Base-by-base conservation (phyloP, 2,888 invertebrate species). In the Morpho deidamia region DNA sequence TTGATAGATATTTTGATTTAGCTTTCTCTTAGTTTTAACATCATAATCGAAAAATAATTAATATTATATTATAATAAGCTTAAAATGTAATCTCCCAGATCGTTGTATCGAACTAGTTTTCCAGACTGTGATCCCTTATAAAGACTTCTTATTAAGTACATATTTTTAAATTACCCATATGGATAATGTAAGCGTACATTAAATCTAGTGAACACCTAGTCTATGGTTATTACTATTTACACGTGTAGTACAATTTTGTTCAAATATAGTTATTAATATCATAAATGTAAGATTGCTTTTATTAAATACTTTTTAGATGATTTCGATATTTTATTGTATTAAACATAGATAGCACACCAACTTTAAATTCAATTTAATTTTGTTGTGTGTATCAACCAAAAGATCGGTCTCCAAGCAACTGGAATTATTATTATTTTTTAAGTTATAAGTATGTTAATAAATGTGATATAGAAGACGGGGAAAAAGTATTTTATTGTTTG, bases 81-180 rank as follows among this genome's bases (percentile, higher is more conserved):
- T 56, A 50, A 55, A 44, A 50, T 53, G 39, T 59, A 55, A 57
- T 59, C 51, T 59, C 57, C 59, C 62, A 49, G 53, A 57, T 59
- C 49, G 41, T 51, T 49, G 76, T 82, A 80, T 77, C 69, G 74
- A 80, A 77, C 79, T 86, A 88, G 86, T 83, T 87, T 84, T 83
- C 87, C 87, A 83, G 83, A 81, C 89, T 89, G 89, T 89, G 89
- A 89, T 89, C 87, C 89, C 87, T 83, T 78, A 81, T 84, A 85
- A 88, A 89, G 89, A 89, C 89, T 88, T 88, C 83, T 87, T 84
- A 75, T 70, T 88, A 87, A 83, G 87, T 83, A 81, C 75, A 67
- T 75, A 23, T 23, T 23, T 69, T 70, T 70, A 71, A 69, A 57
- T 70, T 71, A 71, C 65, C 72, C 69, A 67, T 71, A 72, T 65